Base-by-base conservation (phyloP, 2,888 invertebrate species). In the Lysandra bellargus region DNA sequence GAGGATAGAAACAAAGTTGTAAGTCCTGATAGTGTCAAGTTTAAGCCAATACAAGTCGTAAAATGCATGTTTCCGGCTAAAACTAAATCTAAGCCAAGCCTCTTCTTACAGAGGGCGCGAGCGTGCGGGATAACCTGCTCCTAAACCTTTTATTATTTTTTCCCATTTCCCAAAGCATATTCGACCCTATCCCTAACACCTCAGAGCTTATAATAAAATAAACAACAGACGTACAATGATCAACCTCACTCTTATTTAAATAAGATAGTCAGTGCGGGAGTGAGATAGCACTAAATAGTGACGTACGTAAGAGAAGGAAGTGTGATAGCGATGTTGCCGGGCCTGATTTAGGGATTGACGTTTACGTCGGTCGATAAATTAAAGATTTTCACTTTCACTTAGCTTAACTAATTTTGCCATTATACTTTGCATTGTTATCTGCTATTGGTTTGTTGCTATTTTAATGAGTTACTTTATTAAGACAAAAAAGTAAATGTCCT, bases 201-300 rank as follows among this genome's bases (percentile, higher is more conserved):
- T 83, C 87, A 92, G 83, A 84, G 87, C 84, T 82, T 80, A 89
- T 85, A 88, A 83, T 91, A 80, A 83, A 85, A 84, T 82, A 80
- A 82, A 81, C 78, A 73, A 79, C 78, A 82, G 82, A 79, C 78
- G 79, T 80, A 40, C 79, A 80, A 80, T 84, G 84, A 86, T 88
- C 88, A 88, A 87, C 88, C 87, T 88, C 90, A 92, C 88, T 91
- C 89, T 91, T 93, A 94, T 94, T 94, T 94, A 94, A 94, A 94
- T 94, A 93, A 93, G 92, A 92, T 92, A 93, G 93, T 91, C 89
- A 84, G 87, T 86, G 92, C 87, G 89, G 81, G 90, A 92, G 86
- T 84, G 89, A 85, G 92, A 90, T 82, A 83, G 85, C 80, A 80
- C 82, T 84, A 84, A 80, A 82, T 88, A 88, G 88, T 87, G 87